Conservation (phyloP, 23 tunicate species). For the Phallusia fumigata region DNA sequence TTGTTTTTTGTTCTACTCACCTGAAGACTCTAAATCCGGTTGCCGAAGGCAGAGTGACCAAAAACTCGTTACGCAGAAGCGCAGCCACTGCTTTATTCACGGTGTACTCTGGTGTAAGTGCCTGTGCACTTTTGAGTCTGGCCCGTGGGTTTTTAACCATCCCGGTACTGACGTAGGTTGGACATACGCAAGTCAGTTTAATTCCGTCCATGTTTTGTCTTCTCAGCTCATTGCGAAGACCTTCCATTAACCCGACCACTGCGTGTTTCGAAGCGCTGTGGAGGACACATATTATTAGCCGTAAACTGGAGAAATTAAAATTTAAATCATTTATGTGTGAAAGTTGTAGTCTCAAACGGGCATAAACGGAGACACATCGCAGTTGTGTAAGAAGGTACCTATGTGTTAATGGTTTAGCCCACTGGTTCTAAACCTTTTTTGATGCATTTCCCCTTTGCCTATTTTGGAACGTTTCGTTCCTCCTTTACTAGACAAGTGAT, state of each 20-base stretch:
- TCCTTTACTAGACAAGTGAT: no score
- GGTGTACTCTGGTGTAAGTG: constrained; percentile 35
- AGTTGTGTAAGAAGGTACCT: no score
- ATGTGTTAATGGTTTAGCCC: no score
- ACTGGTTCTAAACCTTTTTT: no score
- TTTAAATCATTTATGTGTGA: no score
- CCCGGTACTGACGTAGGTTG: constrained; percentile 55
- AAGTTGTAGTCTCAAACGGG: no score
- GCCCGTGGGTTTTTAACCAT: constrained; percentile 33
- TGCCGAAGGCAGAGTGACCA: constrained; percentile 21
- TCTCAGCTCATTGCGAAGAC: constrained; percentile 43
- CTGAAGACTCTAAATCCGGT: neutral
- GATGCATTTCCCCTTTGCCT: no score
- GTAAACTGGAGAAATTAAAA: no score
- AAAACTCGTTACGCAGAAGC: constrained; percentile 4
- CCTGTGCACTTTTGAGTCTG: neutral
- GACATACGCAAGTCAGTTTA: constrained; percentile 42
- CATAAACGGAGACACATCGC: no score
- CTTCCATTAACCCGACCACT: constrained; percentile 56
- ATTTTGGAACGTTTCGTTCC: no score
- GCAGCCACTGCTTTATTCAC: constrained; percentile 49
- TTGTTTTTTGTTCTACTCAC: neutral
- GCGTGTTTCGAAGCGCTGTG: constrained; percentile 47
- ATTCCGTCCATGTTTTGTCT: constrained; percentile 34
- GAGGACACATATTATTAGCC: neutral